Percentiles rank a stretch among this genome's conserved stretches.
These are phyloP conservation scores for Fopius arisanus DNA, from an alignment of 1,140 invertebrate genomes.

Conservation along the genomic window DNA sequence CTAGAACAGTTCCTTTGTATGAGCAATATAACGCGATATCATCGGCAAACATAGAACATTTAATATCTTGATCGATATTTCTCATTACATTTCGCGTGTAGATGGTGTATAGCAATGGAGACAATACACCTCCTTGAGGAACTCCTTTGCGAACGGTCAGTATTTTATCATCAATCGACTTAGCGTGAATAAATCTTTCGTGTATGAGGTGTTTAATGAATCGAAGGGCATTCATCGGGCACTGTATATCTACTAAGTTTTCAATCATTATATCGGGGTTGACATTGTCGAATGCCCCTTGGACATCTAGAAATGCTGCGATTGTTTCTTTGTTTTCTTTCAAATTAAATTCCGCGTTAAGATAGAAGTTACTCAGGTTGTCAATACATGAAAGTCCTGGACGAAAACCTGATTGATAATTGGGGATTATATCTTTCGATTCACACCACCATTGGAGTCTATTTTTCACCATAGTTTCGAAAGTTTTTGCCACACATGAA, in stretches of 20 bases:
- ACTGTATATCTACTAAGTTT: conserved; percentile 24
- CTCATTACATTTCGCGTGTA: not conserved
- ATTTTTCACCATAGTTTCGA: conserved; percentile 27
- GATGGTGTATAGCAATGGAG: conserved; percentile 19
- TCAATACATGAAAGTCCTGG: conserved; percentile 16
- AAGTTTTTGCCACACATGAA: conserved; percentile 26
- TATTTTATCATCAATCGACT: not conserved
- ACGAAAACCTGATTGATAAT: conserved; percentile 16
- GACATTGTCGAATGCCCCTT: conserved; percentile 29
- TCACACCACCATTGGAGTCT: conserved; percentile 28
- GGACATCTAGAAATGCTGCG: conserved; percentile 25
- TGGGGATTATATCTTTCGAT: not conserved
- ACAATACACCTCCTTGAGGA: conserved; percentile 29
- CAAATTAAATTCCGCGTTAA: conserved; percentile 21
- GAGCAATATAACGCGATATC: conserved; percentile 29
- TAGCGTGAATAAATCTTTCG: conserved; percentile 6
- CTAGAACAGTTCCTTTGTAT: not conserved
- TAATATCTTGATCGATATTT: not conserved
- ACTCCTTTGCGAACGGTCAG: conserved; percentile 27
- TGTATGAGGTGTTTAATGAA: conserved; percentile 22
- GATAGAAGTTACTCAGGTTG: conserved; percentile 12
- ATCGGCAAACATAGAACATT: conserved; percentile 26
- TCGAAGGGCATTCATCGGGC: conserved; percentile 3
- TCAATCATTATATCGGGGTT: conserved; percentile 15
- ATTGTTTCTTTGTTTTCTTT: not conserved